Percentiles rank a stretch among this genome's conserved stretches.
Evolutionary conservation across 1,140 invertebrate genomes (phyloP).

Genomic region (Caenorhabditis remanei): DNA sequence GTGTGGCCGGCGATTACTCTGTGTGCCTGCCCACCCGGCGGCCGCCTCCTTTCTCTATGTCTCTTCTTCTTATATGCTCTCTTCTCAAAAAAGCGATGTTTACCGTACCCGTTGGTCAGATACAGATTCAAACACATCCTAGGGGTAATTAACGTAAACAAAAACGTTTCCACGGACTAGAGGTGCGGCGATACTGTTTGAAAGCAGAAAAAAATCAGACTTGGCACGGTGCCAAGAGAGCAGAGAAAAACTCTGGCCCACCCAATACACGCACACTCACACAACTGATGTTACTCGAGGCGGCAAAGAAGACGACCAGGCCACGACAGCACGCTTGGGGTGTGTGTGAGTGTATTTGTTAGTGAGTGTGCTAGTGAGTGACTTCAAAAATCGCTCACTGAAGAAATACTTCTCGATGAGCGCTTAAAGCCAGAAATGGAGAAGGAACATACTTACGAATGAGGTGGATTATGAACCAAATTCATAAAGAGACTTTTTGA

Average conservation of each 20-base stretch:
- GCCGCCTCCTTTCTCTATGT: slow-evolving; percentile 30
- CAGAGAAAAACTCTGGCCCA: slow-evolving; percentile 44
- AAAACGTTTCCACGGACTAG: not conserved
- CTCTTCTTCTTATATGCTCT: slow-evolving; percentile 19
- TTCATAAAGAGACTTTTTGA: not conserved
- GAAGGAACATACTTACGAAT: slow-evolving; percentile 13
- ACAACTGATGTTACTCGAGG: slow-evolving; percentile 50
- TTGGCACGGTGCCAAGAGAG: slow-evolving; percentile 43
- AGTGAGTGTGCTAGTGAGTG: slow-evolving; percentile 47
- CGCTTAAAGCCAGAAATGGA: slow-evolving; percentile 13
- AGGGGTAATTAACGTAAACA: slow-evolving; percentile 29
- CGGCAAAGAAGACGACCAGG: slow-evolving; percentile 48
- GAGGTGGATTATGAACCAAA: slow-evolving; percentile 20
- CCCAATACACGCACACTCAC: slow-evolving; percentile 46
- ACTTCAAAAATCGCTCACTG: slow-evolving; percentile 38
- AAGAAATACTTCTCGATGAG: not conserved
- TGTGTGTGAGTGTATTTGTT: slow-evolving; percentile 43
- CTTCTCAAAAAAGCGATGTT: not conserved
- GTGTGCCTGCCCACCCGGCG: slow-evolving; percentile 51
- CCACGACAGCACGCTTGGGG: slow-evolving; percentile 41
- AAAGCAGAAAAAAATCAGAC: not conserved
- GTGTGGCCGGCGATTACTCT: slow-evolving; percentile 53
- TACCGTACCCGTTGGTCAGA: slow-evolving; percentile 43
- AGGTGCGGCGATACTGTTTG: not conserved
- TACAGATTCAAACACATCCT: slow-evolving; percentile 30